phyloP scores from a whole-genome alignment of 35 echinoderm and acorn worm genomes.

The Heliocidaris tuberculata region DNA sequence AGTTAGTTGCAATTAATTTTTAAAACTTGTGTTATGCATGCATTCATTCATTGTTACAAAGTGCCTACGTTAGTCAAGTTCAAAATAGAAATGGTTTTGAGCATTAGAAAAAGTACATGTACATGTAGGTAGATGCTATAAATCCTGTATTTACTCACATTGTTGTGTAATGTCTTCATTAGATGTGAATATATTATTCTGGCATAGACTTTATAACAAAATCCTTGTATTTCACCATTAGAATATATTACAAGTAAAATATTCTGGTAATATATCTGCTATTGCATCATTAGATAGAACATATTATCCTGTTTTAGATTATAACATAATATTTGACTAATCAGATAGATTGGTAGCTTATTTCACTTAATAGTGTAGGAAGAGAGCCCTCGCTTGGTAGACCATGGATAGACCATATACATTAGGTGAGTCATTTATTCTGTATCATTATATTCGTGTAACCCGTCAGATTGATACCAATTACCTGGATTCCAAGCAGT shows the following conservation, averaged over 20 bases:
- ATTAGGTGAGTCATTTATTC: not conserved
- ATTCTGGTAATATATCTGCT: not conserved
- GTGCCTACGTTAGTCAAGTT: not conserved
- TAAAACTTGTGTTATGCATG: not conserved
- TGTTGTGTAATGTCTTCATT: too few species aligned
- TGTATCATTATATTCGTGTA: not conserved
- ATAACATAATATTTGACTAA: not conserved
- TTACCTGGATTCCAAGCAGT: not conserved
- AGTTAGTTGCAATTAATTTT: not conserved
- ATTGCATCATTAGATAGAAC: not conserved
- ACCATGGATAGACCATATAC: not conserved
- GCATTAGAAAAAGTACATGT: too few species aligned
- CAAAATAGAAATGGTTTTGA: not conserved
- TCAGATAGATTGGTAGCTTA: not conserved
- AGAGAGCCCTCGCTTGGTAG: not conserved
- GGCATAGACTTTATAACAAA: too few species aligned
- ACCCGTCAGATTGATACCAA: not conserved
- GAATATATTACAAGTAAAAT: too few species aligned
- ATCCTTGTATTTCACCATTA: too few species aligned
- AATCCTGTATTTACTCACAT: too few species aligned
- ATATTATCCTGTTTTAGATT: not conserved
- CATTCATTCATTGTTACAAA: not conserved
- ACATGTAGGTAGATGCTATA: too few species aligned
- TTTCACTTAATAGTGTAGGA: not conserved
- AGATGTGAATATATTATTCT: too few species aligned